These are phyloP conservation scores for Ispidina lecontei DNA, from an alignment of 2,797 vertebrate species.

Conservation along the genomic window DNA sequence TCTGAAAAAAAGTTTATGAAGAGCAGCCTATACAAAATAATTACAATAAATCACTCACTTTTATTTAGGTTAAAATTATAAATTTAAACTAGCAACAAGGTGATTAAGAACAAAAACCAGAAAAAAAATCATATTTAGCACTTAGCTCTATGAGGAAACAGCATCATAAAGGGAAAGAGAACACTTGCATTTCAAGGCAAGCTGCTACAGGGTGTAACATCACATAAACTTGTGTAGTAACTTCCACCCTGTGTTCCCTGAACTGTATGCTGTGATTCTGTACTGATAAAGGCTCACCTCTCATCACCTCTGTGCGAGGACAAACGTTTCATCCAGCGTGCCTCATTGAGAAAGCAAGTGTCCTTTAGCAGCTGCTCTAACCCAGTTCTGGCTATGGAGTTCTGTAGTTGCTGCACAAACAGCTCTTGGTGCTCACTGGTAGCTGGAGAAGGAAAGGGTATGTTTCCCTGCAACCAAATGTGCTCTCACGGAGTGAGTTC, in stretches of 20 bases:
- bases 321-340: fast-evolving
- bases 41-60: slow-evolving; percentile 58
- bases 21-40: slow-evolving; percentile 59
- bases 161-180: background rate
- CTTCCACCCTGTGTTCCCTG: background rate
- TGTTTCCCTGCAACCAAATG: background rate
- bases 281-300: background rate
- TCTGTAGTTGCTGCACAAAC: background rate
- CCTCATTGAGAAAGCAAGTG: background rate
- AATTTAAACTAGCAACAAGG: slow-evolving; percentile 1
- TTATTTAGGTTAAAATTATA: slow-evolving; percentile 25
- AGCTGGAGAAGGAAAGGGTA: background rate
- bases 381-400: background rate
- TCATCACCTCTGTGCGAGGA: background rate
- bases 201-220: background rate
- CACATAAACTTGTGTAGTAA: background rate
- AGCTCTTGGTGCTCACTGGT: background rate
- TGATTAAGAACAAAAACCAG: slow-evolving; percentile 1
- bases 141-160: background rate
- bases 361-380: fast-evolving
- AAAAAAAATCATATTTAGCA: background rate
- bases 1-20: slow-evolving; percentile 30
- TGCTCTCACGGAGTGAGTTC: fast-evolving
- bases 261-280: background rate
- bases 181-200: background rate